Conservation (phyloP, 2,113 vertebrate species). For the Corythaixoides concolor region DNA sequence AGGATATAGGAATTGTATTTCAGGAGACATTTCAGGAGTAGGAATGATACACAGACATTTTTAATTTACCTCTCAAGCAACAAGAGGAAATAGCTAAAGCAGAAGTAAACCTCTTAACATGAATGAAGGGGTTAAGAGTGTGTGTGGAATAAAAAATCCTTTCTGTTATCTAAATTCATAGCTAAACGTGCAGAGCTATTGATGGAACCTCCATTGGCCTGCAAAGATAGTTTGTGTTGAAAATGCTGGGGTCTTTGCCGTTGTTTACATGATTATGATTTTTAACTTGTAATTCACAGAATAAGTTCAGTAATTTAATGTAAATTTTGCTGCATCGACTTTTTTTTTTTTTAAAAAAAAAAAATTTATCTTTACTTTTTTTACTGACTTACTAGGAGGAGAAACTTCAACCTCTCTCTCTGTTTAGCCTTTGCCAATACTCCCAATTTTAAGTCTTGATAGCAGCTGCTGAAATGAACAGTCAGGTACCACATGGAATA, state of each 20-base stretch:
- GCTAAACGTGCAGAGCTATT: not conserved
- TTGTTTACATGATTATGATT: not conserved
- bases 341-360: not conserved
- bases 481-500: not conserved
- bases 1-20: not conserved
- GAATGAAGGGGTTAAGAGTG: fast-evolving
- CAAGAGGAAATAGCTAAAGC: not conserved
- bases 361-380: not conserved
- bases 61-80: not conserved
- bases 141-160: not conserved
- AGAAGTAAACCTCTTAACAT: not conserved
- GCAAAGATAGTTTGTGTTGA: not conserved
- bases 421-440: not conserved
- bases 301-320: not conserved
- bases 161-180: not conserved
- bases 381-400: not conserved
- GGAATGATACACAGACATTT: not conserved
- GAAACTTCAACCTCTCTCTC: not conserved
- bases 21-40: not conserved
- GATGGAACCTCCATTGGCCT: not conserved
- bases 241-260: not conserved
- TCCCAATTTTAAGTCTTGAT: not conserved
- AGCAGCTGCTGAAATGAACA: not conserved
- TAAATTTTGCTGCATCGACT: not conserved
- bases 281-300: not conserved